Base-by-base conservation (phyloP, 2,888 invertebrate genomes). In the Microctonus brassicae region DNA sequence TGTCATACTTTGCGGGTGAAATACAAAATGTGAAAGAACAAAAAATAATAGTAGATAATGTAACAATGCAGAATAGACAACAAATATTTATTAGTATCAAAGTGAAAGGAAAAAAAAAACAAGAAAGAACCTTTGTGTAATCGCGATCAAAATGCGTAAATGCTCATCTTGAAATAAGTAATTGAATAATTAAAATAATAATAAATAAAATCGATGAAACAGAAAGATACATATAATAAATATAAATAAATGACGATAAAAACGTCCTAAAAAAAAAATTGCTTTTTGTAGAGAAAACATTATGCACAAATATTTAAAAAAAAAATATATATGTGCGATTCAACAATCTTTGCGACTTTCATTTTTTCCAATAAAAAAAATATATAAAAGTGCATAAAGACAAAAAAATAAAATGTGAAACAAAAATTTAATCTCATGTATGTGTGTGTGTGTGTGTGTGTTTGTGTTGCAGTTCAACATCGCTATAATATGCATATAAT, bases 21-120 rank as follows among this genome's bases (percentile, higher is more conserved):
- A 70, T 26, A 36, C 3, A 63, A 22, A 29, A 65, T 9, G 61
- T 70, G 72, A 67, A 67, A 68, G 60, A 52, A 36, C n/a, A 67
- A 39, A 57, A 47, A 57, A 68, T 58, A 68, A 4, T 17, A 17
- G 7, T 4, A 47, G 9, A 20, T 17, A 20, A n/a, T 6, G 17
- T 33, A 58, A 64, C 39, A 69, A 47, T 52, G 13, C 42, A 47
- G 47, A 33, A 53, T n/a, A 29, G 58, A 57, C 13, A 34, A 39
- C 22, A 6, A 17, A 53, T 17, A 57, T 29, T 11, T 22, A 29
- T 4, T 39, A 60, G 33, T n/a, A 42, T 13, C 61, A 3, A 22
- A 69, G 24, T 13, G 60, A 39, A n/a, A n/a, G 17, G 24, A 39
- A 47, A 17, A 47, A n/a, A 6, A 47, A 47, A 20, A 20, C 7